These are phyloP conservation scores for Drosophila diplacantha DNA, from an alignment of 2,888 invertebrate species.

Conservation along the genomic window DNA sequence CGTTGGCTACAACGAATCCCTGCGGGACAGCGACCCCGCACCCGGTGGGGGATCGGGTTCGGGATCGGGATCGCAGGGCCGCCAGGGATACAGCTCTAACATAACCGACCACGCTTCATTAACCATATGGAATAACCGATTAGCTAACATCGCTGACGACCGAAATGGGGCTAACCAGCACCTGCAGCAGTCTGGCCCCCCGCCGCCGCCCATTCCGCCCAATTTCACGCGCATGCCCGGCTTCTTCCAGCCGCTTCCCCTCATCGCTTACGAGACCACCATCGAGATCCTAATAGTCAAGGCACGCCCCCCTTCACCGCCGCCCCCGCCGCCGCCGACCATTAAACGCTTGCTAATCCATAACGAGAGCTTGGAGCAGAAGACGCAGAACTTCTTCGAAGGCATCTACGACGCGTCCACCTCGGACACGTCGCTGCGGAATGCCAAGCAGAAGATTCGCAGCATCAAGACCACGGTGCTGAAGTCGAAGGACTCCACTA, in stretches of 20 bases:
- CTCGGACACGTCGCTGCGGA: slow-evolving; percentile 75
- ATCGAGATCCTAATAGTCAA: slow-evolving; percentile 77
- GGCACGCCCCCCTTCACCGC: slow-evolving; percentile 74
- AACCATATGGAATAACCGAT: slow-evolving; percentile 73
- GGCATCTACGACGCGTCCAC: slow-evolving; percentile 74
- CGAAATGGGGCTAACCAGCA: slow-evolving; percentile 47
- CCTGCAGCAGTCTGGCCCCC: slow-evolving; percentile 59
- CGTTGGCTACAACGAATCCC: slow-evolving; percentile 66
- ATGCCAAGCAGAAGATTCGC: slow-evolving; percentile 77
- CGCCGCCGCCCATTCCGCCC: slow-evolving; percentile 73
- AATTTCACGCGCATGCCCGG: slow-evolving; percentile 76
- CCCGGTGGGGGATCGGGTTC: slow-evolving; percentile 42
- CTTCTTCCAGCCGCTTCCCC: slow-evolving; percentile 77
- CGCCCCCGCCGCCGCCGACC: slow-evolving; percentile 73
- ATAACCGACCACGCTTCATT: slow-evolving; percentile 75
- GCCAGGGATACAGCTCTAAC: slow-evolving; percentile 64
- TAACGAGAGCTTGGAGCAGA: slow-evolving; percentile 77
- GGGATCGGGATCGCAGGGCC: slow-evolving; percentile 44
- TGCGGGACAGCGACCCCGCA: slow-evolving; percentile 53
- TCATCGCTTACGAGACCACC: slow-evolving; percentile 77
- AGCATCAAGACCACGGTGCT: slow-evolving; percentile 76
- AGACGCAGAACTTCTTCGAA: slow-evolving; percentile 76
- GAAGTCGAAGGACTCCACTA: slow-evolving; percentile 76
- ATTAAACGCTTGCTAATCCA: slow-evolving; percentile 76
- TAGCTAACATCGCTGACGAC: slow-evolving; percentile 58